Evolutionary conservation across 2,113 vertebrate genomes (phyloP), one percentile per base, ranked within the genome.

Genomic region (Actenoides lindsayi): DNA sequence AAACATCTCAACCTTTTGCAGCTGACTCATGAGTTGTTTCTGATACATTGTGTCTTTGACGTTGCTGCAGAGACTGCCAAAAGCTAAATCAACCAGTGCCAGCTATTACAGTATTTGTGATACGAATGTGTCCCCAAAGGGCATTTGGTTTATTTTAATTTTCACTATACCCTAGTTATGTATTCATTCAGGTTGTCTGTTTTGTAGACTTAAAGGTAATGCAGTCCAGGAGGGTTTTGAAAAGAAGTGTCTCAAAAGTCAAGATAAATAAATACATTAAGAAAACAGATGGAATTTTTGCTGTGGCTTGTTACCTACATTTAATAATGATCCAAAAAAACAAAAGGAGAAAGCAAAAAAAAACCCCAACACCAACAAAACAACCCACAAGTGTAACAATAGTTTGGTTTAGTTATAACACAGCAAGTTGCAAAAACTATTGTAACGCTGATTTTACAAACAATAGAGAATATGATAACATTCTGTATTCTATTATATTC

Each of bases 11-110:
- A 41, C 74, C 23, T 87, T 91, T 87, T 77, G 70, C 46, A 37
- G 23, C 81, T 96, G 87, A 95, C 54, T 97, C 90, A 96, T 96
- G 75, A 63, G 67, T 80, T 87, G 83, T 73, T 96, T 79, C 96
- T 92, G 83, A 94, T 95, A 94, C 83, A 51, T 19, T 51, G 14
- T 48, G 69, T 74, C 59, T 96, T 86, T 86, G 88, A 86, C 35
- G 1, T 88, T 56, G 51, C 91, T 84, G 5, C 67, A 79, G 86
- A 82, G 71, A 37, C 69, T 94, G 96, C 92, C 96, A 92, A 84
- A 90, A 92, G 53, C 65, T 19, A 21, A 50, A 87, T 75, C 67
- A 53, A 75, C 73, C 50, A 39, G 78, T 35, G 82, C 90, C 94
- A 95, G 90, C 95, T 94, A 27, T 67, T 85, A 51, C 0, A 9